Conservation (phyloP, 2,797 vertebrate genomes). For the Balearica regulorum region DNA sequence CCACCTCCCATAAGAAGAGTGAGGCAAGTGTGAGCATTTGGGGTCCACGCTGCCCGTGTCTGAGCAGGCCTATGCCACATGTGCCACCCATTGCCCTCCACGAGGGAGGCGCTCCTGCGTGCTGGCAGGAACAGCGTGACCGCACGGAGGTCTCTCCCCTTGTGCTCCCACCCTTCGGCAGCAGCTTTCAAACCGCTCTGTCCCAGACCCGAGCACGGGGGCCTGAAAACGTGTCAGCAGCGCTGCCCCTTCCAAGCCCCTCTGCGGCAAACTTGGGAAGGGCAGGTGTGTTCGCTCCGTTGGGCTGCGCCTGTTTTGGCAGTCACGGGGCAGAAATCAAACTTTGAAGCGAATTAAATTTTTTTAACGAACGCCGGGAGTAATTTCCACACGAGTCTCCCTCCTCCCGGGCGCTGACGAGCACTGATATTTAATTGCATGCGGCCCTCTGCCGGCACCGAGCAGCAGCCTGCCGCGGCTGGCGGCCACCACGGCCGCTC, state of each 20-base stretch:
- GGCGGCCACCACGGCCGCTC: not conserved
- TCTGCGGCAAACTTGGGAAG: not conserved
- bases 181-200: not conserved
- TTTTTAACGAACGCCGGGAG: not conserved
- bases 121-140: not conserved
- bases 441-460: not conserved
- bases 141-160: not conserved
- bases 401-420: not conserved
- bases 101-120: rapidly evolving
- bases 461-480: not conserved
- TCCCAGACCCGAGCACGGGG: rapidly evolving
- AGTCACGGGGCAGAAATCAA: not conserved
- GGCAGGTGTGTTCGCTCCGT: rapidly evolving
- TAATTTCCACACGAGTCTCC: not conserved
- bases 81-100: not conserved
- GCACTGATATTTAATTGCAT: not conserved
- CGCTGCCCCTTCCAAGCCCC: not conserved
- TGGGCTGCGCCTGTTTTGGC: not conserved
- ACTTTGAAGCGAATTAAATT: not conserved
- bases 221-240: not conserved
- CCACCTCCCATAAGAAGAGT: not conserved
- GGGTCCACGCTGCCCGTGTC: too few relatives aligned
- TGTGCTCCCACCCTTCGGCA: not conserved
- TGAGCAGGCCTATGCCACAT: not conserved
- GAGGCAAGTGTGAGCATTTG: not conserved